Conservation (phyloP, 2,113 vertebrate genomes). For the Mola mola region DNA sequence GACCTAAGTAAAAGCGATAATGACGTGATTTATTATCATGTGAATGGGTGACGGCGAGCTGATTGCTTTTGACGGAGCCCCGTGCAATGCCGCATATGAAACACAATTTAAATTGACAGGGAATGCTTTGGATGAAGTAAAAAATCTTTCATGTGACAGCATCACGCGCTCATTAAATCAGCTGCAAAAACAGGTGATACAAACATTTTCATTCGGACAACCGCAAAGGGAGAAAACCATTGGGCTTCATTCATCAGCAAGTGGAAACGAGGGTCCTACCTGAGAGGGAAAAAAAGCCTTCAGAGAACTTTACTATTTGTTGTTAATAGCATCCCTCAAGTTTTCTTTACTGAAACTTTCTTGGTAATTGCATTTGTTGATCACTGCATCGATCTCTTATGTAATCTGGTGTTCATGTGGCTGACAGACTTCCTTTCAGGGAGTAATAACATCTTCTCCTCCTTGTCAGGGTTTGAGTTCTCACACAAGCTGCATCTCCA, state of each 20-base stretch:
- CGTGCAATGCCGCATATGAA: conserved; percentile 63
- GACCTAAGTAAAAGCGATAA: conserved; percentile 65
- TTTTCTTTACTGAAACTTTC: conserved; percentile 21
- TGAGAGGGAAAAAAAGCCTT: conserved; percentile 28
- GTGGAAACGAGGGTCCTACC: conserved; percentile 37
- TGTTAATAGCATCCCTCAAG: not conserved
- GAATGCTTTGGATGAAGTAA: conserved; percentile 49
- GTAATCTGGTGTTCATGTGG: not conserved
- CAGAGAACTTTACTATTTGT: conserved; percentile 42
- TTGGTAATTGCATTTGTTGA: conserved; percentile 13
- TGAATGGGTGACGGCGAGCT: conserved; percentile 52
- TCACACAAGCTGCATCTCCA: conserved; percentile 15
- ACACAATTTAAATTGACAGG: conserved; percentile 71
- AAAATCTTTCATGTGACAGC: conserved; percentile 75
- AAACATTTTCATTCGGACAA: conserved; percentile 61
- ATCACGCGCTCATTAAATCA: conserved; percentile 71
- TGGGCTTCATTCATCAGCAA: conserved; percentile 52
- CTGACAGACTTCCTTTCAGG: not conserved
- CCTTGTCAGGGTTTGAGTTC: not conserved
- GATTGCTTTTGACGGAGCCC: conserved; percentile 65
- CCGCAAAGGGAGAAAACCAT: conserved; percentile 39
- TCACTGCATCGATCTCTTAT: not conserved
- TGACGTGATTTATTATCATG: conserved; percentile 72
- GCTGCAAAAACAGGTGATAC: conserved; percentile 62
- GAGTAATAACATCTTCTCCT: not conserved